These are phyloP conservation scores for Cydia amplana DNA, from an alignment of 1,140 invertebrate species.

Conservation along the genomic window DNA sequence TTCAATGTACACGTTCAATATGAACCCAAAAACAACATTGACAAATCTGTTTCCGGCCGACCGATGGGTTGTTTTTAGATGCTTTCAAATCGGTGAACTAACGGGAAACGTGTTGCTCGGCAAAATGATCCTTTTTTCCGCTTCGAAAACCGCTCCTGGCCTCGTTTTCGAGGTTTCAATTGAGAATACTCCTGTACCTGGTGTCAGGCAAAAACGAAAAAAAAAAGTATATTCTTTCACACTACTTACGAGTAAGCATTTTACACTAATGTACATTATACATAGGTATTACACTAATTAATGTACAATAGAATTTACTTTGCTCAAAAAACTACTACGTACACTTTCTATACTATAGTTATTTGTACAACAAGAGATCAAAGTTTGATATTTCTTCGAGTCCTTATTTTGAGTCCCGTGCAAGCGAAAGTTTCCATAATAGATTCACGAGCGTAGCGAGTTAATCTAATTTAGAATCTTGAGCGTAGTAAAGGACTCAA, in stretches of 20 bases:
- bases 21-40: not conserved
- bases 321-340: no score
- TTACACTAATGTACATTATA: no score
- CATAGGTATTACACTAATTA: no score
- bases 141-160: slow-evolving; percentile 27
- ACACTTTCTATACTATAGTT: not conserved
- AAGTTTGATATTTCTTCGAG: no score
- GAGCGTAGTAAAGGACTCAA: no score
- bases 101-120: slow-evolving; percentile 7
- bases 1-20: not conserved
- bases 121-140: slow-evolving; percentile 20
- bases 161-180: slow-evolving; percentile 23
- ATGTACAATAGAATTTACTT: not conserved
- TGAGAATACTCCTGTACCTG: not conserved
- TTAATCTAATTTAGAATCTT: no score
- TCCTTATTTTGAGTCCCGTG: no score
- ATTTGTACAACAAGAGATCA: no score
- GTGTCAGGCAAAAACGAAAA: not conserved
- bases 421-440: no score
- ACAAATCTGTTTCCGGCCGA: not conserved
- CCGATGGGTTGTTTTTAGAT: not conserved
- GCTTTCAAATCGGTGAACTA: slow-evolving; percentile 22
- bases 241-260: no score
- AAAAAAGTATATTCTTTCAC: not conserved
- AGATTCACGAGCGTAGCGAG: no score